phyloP scores from a whole-genome alignment of 2,113 vertebrate genomes.

The Paradisaea rubra region DNA sequence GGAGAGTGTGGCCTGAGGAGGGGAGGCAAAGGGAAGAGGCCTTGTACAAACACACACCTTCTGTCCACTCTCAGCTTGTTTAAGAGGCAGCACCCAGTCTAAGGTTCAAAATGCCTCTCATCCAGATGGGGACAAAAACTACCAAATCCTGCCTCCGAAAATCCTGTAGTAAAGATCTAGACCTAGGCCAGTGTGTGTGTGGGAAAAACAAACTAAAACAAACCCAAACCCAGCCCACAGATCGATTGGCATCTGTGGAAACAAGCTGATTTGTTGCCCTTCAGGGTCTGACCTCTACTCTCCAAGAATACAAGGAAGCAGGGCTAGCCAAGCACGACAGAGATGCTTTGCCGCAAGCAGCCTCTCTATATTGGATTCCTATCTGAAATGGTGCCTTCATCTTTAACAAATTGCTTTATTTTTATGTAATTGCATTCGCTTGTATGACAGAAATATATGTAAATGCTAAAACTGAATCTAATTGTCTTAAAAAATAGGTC shows the following conservation, averaged over 20 bases:
- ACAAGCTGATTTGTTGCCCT: not conserved
- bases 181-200: fast-evolving
- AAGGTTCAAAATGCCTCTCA: not conserved
- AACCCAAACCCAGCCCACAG: not conserved
- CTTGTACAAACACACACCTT: not conserved
- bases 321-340: not conserved
- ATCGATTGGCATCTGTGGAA: not conserved
- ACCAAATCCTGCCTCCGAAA: not conserved
- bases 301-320: not conserved
- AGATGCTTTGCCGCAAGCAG: not conserved
- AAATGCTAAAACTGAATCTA: not conserved
- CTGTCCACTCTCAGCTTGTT: not conserved
- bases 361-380: not conserved
- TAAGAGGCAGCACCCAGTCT: not conserved
- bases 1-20: not conserved
- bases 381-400: not conserved
- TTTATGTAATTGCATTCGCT: not conserved
- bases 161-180: not conserved
- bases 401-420: not conserved
- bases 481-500: not conserved
- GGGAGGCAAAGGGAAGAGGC: not conserved
- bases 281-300: not conserved
- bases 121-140: not conserved
- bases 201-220: fast-evolving
- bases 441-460: not conserved